Percentiles rank a stretch among this genome's conserved stretches.
Evolutionary conservation across 2,113 vertebrate genomes (phyloP).

Genomic region (Scytalopus superciliaris): DNA sequence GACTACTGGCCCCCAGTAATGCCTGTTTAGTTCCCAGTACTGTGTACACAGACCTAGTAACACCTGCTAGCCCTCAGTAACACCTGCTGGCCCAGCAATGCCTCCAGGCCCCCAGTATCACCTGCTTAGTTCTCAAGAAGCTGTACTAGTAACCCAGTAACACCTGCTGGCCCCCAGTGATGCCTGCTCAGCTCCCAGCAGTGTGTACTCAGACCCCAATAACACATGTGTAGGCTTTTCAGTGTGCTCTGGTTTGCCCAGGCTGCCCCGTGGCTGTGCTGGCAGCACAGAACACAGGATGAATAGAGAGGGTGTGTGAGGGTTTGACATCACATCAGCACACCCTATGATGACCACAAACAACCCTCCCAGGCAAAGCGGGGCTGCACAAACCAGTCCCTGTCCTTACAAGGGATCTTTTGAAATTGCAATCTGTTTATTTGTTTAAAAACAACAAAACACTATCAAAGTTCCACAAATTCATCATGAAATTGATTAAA

Average conservation of each 20-base stretch:
- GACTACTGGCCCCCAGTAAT: neutral
- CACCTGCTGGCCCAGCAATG: neutral
- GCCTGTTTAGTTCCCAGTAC: neutral
- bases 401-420: fast-evolving
- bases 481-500: constrained; percentile 37
- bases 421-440: neutral
- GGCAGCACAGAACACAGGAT: neutral
- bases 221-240: neutral
- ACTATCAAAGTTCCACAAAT: neutral
- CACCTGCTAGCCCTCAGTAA: neutral
- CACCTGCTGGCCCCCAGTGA: neutral
- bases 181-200: neutral
- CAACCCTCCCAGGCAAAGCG: neutral
- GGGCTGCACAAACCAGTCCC: neutral
- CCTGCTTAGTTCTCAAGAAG: neutral
- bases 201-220: neutral
- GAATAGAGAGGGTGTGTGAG: neutral
- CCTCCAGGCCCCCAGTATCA: neutral
- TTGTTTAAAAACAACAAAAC: neutral
- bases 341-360: fast-evolving
- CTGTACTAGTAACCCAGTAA: neutral
- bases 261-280: neutral
- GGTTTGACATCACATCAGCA: neutral
- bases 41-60: neutral
- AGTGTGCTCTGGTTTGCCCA: neutral